Base-by-base conservation (phyloP, 1,140 invertebrate genomes). In the Trypoxylus dichotomus region DNA sequence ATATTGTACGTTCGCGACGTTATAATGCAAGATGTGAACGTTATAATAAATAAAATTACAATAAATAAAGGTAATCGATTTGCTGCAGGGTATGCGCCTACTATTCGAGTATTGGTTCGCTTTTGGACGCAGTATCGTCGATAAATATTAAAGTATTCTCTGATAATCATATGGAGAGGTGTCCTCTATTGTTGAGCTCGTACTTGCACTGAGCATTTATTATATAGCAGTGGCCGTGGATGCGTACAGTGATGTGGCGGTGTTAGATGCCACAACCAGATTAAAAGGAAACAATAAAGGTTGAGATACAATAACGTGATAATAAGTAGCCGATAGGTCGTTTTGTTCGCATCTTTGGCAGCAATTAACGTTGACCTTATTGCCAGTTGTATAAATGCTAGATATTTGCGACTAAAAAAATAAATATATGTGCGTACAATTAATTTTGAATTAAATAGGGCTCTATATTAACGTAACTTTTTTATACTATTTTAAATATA, bases 361-460 rank as follows among this genome's bases (percentile, higher is more conserved):
- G 60, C 54, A 76, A 76, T 76, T 76, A 71, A 76, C 76, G 68
- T 76, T 76, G 76, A 68, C 76, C 76, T 76, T 76, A 76, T 76
- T 76, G 47, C 75, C 25, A 29, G n/a, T n/a, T 13, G 54, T 60
- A 29, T 32, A 76, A 76, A 76, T 5, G 7, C 58, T 13, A 24
- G n/a, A 68, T 19, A 27, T 63, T 76, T 6, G 76, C 60, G 3
- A 41, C 15, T 32, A 63, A 29, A 68, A 19, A 63, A 71, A 29
- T 32, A 68, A 63, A 58, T 37, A 58, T 27, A 19, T 63, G 24
- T 25, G 21, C 60, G 10, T 24, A 24, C 25, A 41, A 37, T 5
- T 37, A 8, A 8, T 37, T 5, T n/a, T n/a, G n/a, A n/a, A n/a
- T n/a, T n/a, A n/a, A n/a, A n/a, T n/a, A n/a, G n/a, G n/a, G n/a